phyloP scores from a whole-genome alignment of 2,113 vertebrate genomes.

The Oryzias curvinotus region DNA sequence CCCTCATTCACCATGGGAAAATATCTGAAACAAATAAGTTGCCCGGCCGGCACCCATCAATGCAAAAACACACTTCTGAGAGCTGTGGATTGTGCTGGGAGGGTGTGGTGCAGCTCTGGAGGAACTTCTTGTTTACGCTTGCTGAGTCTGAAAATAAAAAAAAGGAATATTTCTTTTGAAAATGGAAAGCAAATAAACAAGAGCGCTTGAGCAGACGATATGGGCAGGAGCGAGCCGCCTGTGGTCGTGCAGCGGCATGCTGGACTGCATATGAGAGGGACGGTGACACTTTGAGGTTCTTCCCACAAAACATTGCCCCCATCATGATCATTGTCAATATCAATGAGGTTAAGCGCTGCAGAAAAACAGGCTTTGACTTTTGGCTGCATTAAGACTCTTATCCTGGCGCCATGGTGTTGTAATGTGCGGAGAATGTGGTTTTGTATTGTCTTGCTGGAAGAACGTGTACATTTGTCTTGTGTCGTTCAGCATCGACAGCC shows the following conservation, averaged over 20 bases:
- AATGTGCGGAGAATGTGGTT: not conserved
- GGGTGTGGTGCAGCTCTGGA: conserved; percentile 59
- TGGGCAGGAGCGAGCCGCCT: conserved; percentile 48
- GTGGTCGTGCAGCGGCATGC: conserved; percentile 41
- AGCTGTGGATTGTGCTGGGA: conserved; percentile 64
- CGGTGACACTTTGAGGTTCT: conserved; percentile 17
- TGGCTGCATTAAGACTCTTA: not conserved
- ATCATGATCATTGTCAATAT: conserved; percentile 26
- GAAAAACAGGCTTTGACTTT: not conserved
- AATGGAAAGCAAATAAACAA: conserved; percentile 72
- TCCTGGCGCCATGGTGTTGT: not conserved
- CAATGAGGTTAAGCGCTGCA: not conserved
- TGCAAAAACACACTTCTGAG: conserved; percentile 72
- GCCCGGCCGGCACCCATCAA: conserved; percentile 65
- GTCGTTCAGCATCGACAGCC: too few species aligned
- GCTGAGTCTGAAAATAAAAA: conserved; percentile 63
- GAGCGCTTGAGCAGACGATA: conserved; percentile 64
- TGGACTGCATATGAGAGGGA: conserved; percentile 29
- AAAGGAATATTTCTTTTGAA: conserved; percentile 59
- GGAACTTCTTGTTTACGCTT: conserved; percentile 71
- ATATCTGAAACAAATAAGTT: conserved; percentile 79
- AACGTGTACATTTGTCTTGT: not conserved
- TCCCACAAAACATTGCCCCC: conserved; percentile 26
- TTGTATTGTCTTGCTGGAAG: not conserved
- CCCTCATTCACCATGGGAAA: conserved; percentile 78